Conservation (phyloP, 2,797 vertebrate species). For the Cygnus olor region DNA sequence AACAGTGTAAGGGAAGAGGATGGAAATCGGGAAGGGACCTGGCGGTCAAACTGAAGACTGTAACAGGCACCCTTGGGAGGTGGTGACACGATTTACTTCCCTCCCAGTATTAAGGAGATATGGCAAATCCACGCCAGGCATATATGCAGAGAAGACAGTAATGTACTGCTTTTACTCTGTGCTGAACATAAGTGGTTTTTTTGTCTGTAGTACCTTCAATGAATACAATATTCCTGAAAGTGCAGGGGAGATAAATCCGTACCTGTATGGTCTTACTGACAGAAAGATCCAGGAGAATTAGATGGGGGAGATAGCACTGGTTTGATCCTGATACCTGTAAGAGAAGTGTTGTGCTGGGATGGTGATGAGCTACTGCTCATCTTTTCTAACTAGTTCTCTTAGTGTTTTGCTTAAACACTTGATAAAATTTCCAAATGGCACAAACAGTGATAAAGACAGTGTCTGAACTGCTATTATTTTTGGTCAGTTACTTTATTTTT, state of each 20-base stretch:
- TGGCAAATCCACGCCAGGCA: not conserved
- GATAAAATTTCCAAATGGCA: not conserved
- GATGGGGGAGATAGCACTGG: not conserved
- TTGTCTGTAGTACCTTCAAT: not conserved
- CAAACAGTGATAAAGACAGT: not conserved
- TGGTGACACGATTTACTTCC: not conserved
- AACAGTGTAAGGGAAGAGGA: not conserved
- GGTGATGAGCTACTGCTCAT: not conserved
- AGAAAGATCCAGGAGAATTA: not conserved
- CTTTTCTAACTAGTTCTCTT: not conserved
- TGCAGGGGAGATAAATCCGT: not conserved
- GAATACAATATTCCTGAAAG: not conserved
- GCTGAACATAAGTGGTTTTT: accelerated
- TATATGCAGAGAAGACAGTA: not conserved
- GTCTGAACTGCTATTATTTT: not conserved
- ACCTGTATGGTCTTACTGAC: not conserved
- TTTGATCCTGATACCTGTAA: not conserved
- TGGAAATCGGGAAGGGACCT: not conserved
- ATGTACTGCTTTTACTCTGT: not conserved
- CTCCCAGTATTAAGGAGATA: not conserved
- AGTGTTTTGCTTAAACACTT: not conserved
- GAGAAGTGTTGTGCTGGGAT: accelerated
- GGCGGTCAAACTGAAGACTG: not conserved
- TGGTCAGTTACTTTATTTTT: not conserved
- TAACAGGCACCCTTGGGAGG: not conserved